These are phyloP conservation scores for Litoditis marina DNA, from an alignment of 2,888 invertebrate species.

Conservation along the genomic window DNA sequence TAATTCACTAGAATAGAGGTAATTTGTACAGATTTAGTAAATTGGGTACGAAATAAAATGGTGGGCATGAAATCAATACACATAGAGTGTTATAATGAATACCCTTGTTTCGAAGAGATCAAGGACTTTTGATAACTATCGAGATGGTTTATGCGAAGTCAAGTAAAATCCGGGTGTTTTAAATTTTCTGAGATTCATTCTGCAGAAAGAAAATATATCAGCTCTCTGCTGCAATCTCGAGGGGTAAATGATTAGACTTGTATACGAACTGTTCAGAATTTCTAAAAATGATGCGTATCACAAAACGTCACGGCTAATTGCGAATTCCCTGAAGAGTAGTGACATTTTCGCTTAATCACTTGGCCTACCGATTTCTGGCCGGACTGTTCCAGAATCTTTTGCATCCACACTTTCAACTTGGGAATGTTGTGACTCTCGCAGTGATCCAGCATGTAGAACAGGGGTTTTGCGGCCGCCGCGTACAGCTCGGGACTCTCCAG, in stretches of 20 bases:
- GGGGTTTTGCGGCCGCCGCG: conserved; percentile 50
- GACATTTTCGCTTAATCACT: too few relatives aligned
- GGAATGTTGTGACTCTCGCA: conserved; percentile 59
- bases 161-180: too few relatives aligned
- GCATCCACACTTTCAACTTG: conserved; percentile 54
- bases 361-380: conserved; percentile 27
- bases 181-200: too few relatives aligned
- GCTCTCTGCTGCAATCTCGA: too few relatives aligned
- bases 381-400: conserved; percentile 47
- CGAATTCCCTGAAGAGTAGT: too few relatives aligned
- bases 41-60: background rate
- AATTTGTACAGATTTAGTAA: background rate
- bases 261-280: too few relatives aligned
- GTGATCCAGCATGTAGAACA: conserved; percentile 55
- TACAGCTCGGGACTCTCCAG: conserved; percentile 44
- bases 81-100: background rate
- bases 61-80: background rate
- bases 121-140: too few relatives aligned
- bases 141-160: too few relatives aligned
- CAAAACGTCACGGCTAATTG: too few relatives aligned
- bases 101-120: background rate
- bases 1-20: background rate
- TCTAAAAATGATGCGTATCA: too few relatives aligned
- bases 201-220: too few relatives aligned
- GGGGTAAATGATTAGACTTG: too few relatives aligned